Evolutionary conservation across 2,113 vertebrate species (phyloP), one percentile per base, ranked within the genome.

Genomic region (Catharus bicknelli): DNA sequence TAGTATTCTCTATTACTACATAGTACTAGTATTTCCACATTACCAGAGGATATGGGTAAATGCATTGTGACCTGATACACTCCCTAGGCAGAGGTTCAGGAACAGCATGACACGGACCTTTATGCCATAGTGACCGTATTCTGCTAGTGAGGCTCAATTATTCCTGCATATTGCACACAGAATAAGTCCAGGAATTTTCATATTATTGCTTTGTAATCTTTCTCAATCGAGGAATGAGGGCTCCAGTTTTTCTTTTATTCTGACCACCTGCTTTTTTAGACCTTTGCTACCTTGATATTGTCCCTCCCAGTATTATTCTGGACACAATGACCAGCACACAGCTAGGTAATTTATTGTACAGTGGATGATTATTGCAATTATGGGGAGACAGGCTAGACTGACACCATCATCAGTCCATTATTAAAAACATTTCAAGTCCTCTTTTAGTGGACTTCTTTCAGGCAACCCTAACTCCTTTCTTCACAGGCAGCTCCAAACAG

Each of bases 101-200:
- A 78, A 13, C 34, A 87, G 18, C 26, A 11, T n/a, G n/a, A 70
- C 11, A 2, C 0, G 0, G 7, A 62, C 10, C 13, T 78, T 81
- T 42, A 16, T 63, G 34, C 1, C 0, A 50, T 67, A 58, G 10
- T 29, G 40, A 23, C 16, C 77, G 3, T 11, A 26, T 83, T 53
- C 11, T 61, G 30, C 40, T 45, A 29, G 12, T 43, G 51, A 23
- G 50, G 19, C 5, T 55, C 45, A 73, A 42, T 66, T 62, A 38
- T 57, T 88, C 80, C n/a, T 83, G 17, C 22, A 42, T 66, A 42
- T 66, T 66, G 13, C 26, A 61, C 20, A 48, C 13, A 68, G 14
- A 63, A 38, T 45, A 72, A 47, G 8, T 73, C 22, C 19, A 73
- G 13, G 10, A 80, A 50, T 45, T 70, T 10, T 77, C 34, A 12